Conservation (phyloP, 2,797 vertebrate genomes). For the Erithacus rubecula region DNA sequence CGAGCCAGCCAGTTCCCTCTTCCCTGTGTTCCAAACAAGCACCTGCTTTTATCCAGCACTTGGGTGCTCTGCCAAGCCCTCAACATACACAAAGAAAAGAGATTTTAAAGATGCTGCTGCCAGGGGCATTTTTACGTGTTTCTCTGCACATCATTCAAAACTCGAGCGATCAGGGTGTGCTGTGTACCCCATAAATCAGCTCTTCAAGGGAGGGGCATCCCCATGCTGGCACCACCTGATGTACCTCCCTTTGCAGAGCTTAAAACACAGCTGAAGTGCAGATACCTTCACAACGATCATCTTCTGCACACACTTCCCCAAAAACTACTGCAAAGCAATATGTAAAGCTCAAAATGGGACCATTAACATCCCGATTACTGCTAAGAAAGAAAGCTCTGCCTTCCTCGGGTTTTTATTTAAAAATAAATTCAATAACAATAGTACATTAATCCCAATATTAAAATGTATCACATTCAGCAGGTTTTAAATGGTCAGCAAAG, state of each 20-base stretch:
- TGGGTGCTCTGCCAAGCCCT: neutral
- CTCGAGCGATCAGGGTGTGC: fast-evolving
- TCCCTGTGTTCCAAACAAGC: neutral
- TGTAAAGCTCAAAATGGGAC: neutral
- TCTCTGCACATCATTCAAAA: neutral
- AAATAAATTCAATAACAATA: neutral
- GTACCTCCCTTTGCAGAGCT: neutral
- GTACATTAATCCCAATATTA: neutral
- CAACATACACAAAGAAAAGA: neutral
- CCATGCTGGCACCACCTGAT: neutral
- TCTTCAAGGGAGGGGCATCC: fast-evolving
- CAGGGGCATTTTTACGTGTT: neutral
- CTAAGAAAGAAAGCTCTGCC: neutral
- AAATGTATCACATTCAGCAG: neutral
- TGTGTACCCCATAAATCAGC: too few relatives aligned
- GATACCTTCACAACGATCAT: fast-evolving
- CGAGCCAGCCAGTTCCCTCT: fast-evolving
- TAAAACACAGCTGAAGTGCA: neutral
- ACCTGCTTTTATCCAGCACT: neutral
- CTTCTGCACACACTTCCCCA: neutral
- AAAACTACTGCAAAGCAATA: neutral
- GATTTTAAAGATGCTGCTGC: neutral
- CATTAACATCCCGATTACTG: too few relatives aligned
- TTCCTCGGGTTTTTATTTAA: neutral
- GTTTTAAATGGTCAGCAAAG: neutral